Percentiles rank a stretch among this genome's conserved stretches.
phyloP scores from a whole-genome alignment of 1,140 invertebrate genomes.

The Tetramorium simillimum region DNA sequence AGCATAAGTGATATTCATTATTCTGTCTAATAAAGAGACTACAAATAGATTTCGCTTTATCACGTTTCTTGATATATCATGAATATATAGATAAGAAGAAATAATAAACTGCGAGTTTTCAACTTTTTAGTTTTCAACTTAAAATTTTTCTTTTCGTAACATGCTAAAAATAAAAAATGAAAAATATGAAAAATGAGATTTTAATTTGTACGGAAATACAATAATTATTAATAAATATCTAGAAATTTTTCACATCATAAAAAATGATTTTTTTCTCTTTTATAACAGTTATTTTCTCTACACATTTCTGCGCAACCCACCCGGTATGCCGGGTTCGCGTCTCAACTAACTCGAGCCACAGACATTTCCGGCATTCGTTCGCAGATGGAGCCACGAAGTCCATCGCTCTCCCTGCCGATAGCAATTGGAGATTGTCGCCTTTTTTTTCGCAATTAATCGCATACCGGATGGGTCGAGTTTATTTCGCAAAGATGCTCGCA shows the following conservation, averaged over 20 bases:
- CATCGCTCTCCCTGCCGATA: constrained; percentile 25
- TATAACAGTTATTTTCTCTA: background rate
- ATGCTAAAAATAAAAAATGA: background rate
- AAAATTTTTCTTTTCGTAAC: background rate
- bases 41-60: background rate
- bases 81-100: background rate
- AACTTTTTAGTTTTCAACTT: background rate
- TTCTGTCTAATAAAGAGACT: background rate
- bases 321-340: constrained; percentile 73
- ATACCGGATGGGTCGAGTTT: constrained; percentile 58
- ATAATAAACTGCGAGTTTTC: background rate
- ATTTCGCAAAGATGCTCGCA: constrained; percentile 25
- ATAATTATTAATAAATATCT: background rate
- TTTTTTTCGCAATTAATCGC: constrained; percentile 66
- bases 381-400: constrained; percentile 76
- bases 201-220: too few species aligned
- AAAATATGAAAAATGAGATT: too few species aligned
- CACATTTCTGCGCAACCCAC: background rate
- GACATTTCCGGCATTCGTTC: constrained; percentile 47
- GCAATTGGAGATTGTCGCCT: constrained; percentile 42
- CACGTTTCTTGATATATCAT: background rate
- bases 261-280: background rate
- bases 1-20: constrained; percentile 24
- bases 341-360: constrained; percentile 58
- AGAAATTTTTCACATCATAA: background rate